Percentiles rank a stretch among this genome's conserved stretches.
phyloP scores from a whole-genome alignment of 2,113 vertebrate genomes.

The Corydoras maculifer region DNA sequence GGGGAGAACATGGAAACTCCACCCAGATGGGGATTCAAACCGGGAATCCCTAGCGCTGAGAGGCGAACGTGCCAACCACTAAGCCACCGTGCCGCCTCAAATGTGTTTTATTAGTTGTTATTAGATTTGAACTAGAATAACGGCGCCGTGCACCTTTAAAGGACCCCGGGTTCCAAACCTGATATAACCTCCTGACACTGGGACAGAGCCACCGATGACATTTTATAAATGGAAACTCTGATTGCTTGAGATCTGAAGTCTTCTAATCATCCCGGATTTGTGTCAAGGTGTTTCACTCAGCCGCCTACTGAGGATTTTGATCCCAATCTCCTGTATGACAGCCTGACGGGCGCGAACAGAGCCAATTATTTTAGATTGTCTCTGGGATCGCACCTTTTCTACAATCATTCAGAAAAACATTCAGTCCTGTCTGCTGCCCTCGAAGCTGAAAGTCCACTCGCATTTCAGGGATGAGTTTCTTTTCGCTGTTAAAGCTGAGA shows the following conservation, averaged over 20 bases:
- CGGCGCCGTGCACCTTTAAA: too few relatives aligned
- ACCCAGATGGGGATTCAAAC: too few relatives aligned
- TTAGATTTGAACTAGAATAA: too few relatives aligned
- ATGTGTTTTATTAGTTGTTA: too few relatives aligned
- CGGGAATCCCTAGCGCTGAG: too few relatives aligned
- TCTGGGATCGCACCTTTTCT: background rate
- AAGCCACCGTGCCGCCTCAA: too few relatives aligned
- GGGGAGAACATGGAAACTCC: too few relatives aligned
- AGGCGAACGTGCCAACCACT: too few relatives aligned
- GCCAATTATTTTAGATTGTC: constrained; percentile 5
- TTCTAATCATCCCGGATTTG: background rate
- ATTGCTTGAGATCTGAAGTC: background rate
- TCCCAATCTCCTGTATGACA: background rate
- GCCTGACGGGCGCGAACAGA: background rate
- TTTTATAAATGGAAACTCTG: background rate
- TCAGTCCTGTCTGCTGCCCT: too few relatives aligned
- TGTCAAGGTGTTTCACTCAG: background rate
- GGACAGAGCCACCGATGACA: background rate
- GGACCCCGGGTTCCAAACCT: background rate
- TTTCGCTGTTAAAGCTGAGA: too few relatives aligned
- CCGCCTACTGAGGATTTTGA: background rate
- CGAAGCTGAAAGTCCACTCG: too few relatives aligned
- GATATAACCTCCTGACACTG: background rate
- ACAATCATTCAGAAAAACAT: background rate
- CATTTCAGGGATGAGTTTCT: too few relatives aligned